Evolutionary conservation across 2,113 vertebrate genomes (phyloP).

Genomic region (Cololabis saira): DNA sequence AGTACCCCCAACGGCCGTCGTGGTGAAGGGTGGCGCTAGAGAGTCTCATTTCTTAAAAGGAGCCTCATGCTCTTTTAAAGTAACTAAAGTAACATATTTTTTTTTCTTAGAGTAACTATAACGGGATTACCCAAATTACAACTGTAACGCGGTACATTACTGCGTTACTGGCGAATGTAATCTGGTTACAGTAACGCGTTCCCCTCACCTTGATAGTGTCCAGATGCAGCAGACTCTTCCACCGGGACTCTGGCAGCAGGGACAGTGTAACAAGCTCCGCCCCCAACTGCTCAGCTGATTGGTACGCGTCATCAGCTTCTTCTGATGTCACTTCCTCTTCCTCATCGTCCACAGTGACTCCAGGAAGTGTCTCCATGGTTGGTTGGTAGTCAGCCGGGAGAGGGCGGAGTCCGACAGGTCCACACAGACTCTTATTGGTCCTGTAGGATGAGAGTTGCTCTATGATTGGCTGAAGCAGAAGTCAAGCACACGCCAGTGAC

Average conservation of each 20-base stretch:
- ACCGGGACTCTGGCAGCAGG: constrained; percentile 89
- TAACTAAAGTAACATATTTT: no score
- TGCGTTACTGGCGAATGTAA: no score
- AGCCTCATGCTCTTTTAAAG: no score
- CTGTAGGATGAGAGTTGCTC: constrained; percentile 58
- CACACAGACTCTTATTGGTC: constrained; percentile 93
- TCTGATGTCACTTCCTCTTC: constrained; percentile 63
- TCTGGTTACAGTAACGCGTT: no score
- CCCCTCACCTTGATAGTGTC: constrained; percentile 93
- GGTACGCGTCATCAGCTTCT: constrained; percentile 82
- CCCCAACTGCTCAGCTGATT: constrained; percentile 89
- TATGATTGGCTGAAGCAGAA: constrained; percentile 44
- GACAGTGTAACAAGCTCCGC: constrained; percentile 91
- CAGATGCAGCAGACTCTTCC: constrained; percentile 93
- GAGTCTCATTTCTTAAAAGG: no score
- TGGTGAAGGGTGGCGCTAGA: no score
- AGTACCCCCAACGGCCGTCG: no score
- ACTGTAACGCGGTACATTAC: no score
- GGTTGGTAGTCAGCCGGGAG: constrained; percentile 91
- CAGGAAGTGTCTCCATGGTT: constrained; percentile 82
- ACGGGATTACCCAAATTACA: no score
- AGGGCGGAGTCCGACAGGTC: constrained; percentile 90
- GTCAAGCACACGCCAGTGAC: not conserved
- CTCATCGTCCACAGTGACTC: constrained; percentile 70
- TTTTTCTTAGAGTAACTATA: no score